These are phyloP conservation scores for Xestia xanthographa DNA, from an alignment of 2,888 invertebrate species.

Conservation along the genomic window DNA sequence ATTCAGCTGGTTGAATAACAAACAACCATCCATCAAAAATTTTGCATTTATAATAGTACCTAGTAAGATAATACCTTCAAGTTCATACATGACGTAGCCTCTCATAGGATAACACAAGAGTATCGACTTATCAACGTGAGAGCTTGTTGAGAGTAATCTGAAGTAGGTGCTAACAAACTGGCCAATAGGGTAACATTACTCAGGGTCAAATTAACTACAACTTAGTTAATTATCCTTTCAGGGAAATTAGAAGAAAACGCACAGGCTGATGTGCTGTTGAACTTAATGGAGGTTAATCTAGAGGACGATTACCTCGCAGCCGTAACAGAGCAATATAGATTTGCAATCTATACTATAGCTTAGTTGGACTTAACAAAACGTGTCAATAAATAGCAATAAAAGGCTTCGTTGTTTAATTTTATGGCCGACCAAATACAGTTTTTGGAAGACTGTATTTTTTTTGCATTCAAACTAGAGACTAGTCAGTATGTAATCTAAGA, in stretches of 20 bases:
- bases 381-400: neutral
- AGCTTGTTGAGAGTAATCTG: constrained; percentile 28
- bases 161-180: constrained; percentile 20
- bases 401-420: neutral
- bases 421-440: neutral
- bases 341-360: neutral
- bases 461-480: too few relatives aligned
- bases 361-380: neutral
- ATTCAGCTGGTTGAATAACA: neutral
- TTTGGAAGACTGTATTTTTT: too few relatives aligned
- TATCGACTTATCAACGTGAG: constrained; percentile 12
- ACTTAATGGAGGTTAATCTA: neutral
- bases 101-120: neutral
- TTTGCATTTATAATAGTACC: neutral
- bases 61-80: constrained; percentile 5
- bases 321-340: neutral
- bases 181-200: constrained; percentile 23
- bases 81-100: neutral
- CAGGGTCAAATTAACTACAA: constrained; percentile 9
- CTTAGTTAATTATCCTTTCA: constrained; percentile 27
- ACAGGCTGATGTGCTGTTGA: neutral
- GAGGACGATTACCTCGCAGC: neutral
- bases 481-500: too few relatives aligned
- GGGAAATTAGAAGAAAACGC: neutral
- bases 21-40: neutral